A percentile compares a stretch with the other conserved stretches of the same genome.
phyloP scores from a whole-genome alignment of 2,888 invertebrate genomes.

The Drosophila siamana region DNA sequence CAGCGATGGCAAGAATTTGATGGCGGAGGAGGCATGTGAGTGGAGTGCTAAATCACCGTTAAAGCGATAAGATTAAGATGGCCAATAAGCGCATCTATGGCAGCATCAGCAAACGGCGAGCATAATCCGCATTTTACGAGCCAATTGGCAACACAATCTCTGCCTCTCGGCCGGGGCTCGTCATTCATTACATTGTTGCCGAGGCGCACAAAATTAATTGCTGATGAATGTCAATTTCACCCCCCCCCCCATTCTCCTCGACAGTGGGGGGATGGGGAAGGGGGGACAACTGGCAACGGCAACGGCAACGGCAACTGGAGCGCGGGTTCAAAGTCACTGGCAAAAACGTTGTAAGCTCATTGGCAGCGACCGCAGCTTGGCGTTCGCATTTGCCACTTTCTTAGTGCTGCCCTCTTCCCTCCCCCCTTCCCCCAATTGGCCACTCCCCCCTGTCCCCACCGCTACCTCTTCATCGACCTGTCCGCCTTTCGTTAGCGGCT shows the following conservation, averaged over 20 bases:
- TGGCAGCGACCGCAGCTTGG: constrained; percentile 44
- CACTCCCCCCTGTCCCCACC: background rate
- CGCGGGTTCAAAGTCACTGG: constrained; percentile 82
- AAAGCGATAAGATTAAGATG: constrained; percentile 76
- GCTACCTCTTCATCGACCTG: background rate
- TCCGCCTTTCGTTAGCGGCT: constrained; percentile 49
- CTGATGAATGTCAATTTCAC: constrained; percentile 80
- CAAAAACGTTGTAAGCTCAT: constrained; percentile 79
- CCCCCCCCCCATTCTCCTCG: background rate
- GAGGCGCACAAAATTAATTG: constrained; percentile 84
- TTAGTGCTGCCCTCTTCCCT: constrained; percentile 3
- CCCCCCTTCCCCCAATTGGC: background rate
- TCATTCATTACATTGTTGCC: constrained; percentile 78
- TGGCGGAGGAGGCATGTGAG: constrained; percentile 2
- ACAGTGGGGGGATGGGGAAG: background rate
- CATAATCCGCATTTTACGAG: constrained; percentile 76
- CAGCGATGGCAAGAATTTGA: background rate
- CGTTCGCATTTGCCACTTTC: constrained; percentile 53
- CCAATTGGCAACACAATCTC: constrained; percentile 80
- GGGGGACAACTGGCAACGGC: background rate
- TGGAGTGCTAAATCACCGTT: constrained; percentile 79
- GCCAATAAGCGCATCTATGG: constrained; percentile 61
- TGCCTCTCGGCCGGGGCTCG: constrained; percentile 15
- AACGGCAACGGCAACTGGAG: constrained; percentile 34
- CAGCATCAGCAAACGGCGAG: constrained; percentile 39